Percentiles rank a stretch among this genome's conserved stretches.
These are phyloP conservation scores for Cordilura impudica DNA, from an alignment of 2,888 invertebrate species.

Conservation along the genomic window DNA sequence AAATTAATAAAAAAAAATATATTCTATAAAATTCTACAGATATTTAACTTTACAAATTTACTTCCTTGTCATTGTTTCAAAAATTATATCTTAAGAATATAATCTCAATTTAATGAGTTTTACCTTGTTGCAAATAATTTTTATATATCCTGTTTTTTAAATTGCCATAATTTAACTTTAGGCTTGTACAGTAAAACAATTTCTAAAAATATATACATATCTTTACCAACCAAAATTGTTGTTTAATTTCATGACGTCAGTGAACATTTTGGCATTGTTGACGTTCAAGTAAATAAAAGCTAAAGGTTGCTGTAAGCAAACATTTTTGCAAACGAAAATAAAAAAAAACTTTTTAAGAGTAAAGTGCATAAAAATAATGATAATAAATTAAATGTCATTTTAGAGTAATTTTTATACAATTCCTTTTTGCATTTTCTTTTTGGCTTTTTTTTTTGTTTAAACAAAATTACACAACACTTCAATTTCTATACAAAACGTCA, in stretches of 20 bases:
- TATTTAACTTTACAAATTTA: too few species aligned
- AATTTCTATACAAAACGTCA: constrained; percentile 53
- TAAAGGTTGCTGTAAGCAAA: constrained; percentile 43
- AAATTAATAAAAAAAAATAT: too few species aligned
- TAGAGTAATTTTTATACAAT: constrained; percentile 53
- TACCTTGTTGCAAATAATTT: too few species aligned
- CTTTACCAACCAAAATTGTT: constrained; percentile 1
- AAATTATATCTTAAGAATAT: too few species aligned
- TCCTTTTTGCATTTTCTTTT: constrained; percentile 8
- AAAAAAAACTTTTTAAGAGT: constrained; percentile 21
- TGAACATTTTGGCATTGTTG: constrained; percentile 55
- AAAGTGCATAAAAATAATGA: constrained; percentile 57
- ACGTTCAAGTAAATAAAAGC: constrained; percentile 48
- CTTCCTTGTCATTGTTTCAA: too few species aligned
- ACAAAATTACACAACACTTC: constrained; percentile 37
- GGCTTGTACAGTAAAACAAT: background rate
- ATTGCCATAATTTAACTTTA: background rate
- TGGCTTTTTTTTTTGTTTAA: background rate
- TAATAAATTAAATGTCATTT: constrained; percentile 62
- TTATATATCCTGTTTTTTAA: too few species aligned
- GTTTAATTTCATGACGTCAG: constrained; percentile 23
- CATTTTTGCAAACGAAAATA: background rate
- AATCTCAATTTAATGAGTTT: too few species aligned
- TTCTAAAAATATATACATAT: background rate
- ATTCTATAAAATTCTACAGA: too few species aligned